phyloP scores from a whole-genome alignment of 2,797 vertebrate genomes.

The Peromyscus melanophrys region DNA sequence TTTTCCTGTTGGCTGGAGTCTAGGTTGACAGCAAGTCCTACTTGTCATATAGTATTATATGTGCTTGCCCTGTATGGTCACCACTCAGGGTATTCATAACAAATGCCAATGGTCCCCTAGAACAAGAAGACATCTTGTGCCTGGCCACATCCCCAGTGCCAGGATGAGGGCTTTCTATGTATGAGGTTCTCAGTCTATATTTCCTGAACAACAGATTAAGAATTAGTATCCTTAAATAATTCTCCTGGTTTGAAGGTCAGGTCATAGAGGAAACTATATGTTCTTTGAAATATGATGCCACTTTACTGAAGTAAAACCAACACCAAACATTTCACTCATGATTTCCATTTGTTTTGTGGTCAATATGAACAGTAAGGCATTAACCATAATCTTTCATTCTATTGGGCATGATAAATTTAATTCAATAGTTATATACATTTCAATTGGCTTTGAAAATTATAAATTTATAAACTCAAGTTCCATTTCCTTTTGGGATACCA shows the following conservation, averaged over 20 bases:
- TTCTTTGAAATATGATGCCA: not conserved
- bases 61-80: not conserved
- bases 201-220: not conserved
- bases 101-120: not conserved
- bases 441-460: no score
- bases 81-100: no score
- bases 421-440: no score
- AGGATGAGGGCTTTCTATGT: not conserved
- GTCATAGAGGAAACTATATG: not conserved
- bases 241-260: not conserved
- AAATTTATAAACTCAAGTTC: no score
- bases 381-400: not conserved
- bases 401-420: no score
- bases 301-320: not conserved
- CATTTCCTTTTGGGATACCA: no score
- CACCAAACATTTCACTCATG: not conserved
- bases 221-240: not conserved
- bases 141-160: not conserved
- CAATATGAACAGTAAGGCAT: not conserved
- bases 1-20: not conserved
- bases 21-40: not conserved
- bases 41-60: not conserved
- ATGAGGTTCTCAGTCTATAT: not conserved
- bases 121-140: not conserved
- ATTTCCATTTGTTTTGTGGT: constrained; percentile 21